These are phyloP conservation scores for Saturnia pavonia DNA, from an alignment of 2,888 invertebrate genomes.

Conservation along the genomic window DNA sequence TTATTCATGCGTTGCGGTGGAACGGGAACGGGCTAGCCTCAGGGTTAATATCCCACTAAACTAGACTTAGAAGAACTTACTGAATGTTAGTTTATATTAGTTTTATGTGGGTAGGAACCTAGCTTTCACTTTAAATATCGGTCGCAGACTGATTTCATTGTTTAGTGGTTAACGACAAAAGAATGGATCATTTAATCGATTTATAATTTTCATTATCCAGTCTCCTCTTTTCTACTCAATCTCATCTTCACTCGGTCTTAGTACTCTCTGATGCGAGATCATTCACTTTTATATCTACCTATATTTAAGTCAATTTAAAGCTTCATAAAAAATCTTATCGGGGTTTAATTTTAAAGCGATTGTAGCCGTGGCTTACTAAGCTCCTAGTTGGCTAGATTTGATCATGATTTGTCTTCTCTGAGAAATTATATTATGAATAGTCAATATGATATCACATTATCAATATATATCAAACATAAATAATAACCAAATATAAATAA, in stretches of 20 bases:
- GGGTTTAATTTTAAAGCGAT: neutral
- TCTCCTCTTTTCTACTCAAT: neutral
- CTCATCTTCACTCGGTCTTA: neutral
- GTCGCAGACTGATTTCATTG: neutral
- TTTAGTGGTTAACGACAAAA: neutral
- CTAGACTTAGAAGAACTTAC: neutral
- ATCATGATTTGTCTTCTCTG: neutral
- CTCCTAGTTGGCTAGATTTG: neutral
- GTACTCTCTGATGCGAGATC: neutral
- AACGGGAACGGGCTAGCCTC: neutral
- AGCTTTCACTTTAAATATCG: neutral
- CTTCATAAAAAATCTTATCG: neutral
- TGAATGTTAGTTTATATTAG: conserved; percentile 1
- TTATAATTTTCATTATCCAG: neutral
- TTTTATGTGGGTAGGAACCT: neutral
- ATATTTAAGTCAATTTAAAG: neutral
- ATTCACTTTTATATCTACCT: neutral
- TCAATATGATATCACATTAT: too few species aligned
- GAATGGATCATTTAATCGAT: neutral
- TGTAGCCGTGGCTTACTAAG: neutral
- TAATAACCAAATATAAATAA: too few species aligned
- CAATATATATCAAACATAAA: too few species aligned
- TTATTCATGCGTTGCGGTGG: conserved; percentile 8
- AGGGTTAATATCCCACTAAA: neutral
- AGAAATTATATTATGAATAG: neutral